These are phyloP conservation scores for Pardosa pseudoannulata DNA, from an alignment of 2,888 invertebrate genomes.

Conservation along the genomic window DNA sequence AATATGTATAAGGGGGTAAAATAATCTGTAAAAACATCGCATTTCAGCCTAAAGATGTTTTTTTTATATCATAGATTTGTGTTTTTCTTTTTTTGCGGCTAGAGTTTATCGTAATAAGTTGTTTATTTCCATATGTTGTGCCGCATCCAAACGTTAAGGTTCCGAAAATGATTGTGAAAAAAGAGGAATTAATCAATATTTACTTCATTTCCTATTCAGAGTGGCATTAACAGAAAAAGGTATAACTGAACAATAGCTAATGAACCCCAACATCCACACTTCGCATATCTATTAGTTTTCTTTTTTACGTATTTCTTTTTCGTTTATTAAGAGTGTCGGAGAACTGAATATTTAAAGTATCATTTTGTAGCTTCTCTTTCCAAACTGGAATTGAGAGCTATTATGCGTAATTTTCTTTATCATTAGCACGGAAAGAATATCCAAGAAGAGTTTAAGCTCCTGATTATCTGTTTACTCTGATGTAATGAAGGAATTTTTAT, in stretches of 20 bases:
- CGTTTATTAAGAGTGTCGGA: neutral
- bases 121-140: constrained; percentile 19
- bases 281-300: constrained; percentile 21
- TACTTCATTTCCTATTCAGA: constrained; percentile 12
- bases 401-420: neutral
- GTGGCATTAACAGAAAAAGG: constrained; percentile 2
- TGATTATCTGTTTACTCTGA: neutral
- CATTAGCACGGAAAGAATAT: neutral
- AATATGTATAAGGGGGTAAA: constrained; percentile 55
- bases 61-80: constrained; percentile 8
- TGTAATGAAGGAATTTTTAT: neutral
- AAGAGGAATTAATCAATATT: constrained; percentile 37
- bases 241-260: constrained; percentile 34
- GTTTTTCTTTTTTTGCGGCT: constrained; percentile 27
- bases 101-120: constrained; percentile 19
- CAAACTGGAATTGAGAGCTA: neutral
- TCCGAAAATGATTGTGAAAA: neutral
- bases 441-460: neutral
- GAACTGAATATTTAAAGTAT: neutral
- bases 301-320: neutral
- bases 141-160: neutral
- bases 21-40: constrained; percentile 56
- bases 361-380: neutral
- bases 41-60: constrained; percentile 46
- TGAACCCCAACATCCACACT: constrained; percentile 25